phyloP scores from a whole-genome alignment of 2,797 vertebrate species.

The Intellagama lesueurii region DNA sequence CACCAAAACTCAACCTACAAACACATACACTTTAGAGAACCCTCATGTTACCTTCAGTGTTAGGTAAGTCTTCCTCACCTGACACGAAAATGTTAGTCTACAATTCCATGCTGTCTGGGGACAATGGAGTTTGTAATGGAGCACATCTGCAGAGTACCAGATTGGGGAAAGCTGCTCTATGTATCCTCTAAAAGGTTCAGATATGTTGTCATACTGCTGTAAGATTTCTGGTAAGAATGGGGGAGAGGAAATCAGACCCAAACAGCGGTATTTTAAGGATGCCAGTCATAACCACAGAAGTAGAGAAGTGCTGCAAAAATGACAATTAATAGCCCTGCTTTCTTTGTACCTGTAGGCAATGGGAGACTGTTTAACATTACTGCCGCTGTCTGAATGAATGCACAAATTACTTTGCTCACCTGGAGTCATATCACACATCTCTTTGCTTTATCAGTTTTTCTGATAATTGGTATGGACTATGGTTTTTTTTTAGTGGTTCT shows the following conservation, averaged over 20 bases:
- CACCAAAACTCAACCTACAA: background rate
- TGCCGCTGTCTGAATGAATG: background rate
- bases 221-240: background rate
- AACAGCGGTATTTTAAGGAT: background rate
- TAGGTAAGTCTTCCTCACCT: background rate
- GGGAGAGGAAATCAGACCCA: background rate
- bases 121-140: background rate
- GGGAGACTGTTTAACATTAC: too few relatives aligned
- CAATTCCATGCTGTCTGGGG: background rate
- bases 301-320: background rate
- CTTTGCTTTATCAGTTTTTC: background rate
- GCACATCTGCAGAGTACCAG: background rate
- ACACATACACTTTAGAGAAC: background rate
- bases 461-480: background rate
- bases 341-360: background rate
- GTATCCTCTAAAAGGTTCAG: background rate
- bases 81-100: background rate
- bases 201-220: background rate
- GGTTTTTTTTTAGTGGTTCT: background rate
- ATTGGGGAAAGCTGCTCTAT: background rate
- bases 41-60: background rate
- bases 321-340: background rate
- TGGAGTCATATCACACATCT: background rate
- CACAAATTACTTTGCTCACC: background rate
- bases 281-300: background rate